Evolutionary conservation across 2,113 vertebrate species (phyloP).

Genomic region (Copsychus sechellarum): DNA sequence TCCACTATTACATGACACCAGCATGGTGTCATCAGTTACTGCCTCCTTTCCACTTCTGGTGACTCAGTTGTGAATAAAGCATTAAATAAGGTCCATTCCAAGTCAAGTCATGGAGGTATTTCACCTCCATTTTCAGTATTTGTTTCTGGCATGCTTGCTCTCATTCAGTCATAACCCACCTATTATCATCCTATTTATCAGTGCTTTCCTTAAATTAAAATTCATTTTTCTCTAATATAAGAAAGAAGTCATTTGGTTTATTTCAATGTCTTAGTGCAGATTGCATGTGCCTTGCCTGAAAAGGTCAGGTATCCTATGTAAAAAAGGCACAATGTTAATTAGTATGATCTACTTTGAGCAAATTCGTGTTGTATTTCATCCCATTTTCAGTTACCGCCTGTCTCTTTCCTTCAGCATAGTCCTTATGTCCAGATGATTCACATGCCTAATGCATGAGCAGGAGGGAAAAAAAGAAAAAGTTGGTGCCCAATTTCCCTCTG

Average conservation of each 20-base stretch:
- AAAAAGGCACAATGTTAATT: not conserved
- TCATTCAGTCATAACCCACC: not conserved
- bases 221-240: not conserved
- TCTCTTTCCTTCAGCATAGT: not conserved
- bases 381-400: not conserved
- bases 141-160: not conserved
- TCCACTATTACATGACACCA: not conserved
- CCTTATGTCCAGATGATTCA: not conserved
- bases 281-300: not conserved
- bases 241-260: not conserved
- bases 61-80: not conserved
- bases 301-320: not conserved
- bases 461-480: not conserved
- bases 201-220: not conserved
- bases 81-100: not conserved
- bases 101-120: not conserved
- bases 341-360: not conserved
- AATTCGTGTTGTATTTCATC: not conserved
- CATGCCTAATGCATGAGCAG: fast-evolving
- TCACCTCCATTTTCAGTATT: not conserved
- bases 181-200: not conserved
- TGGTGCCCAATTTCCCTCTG: not conserved
- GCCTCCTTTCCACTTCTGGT: not conserved
- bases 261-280: not conserved
- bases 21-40: not conserved